A percentile compares a stretch with the other conserved stretches of the same genome.
Conservation (phyloP, 2,797 vertebrate genomes). For the Melanotaenia nigrans region DNA sequence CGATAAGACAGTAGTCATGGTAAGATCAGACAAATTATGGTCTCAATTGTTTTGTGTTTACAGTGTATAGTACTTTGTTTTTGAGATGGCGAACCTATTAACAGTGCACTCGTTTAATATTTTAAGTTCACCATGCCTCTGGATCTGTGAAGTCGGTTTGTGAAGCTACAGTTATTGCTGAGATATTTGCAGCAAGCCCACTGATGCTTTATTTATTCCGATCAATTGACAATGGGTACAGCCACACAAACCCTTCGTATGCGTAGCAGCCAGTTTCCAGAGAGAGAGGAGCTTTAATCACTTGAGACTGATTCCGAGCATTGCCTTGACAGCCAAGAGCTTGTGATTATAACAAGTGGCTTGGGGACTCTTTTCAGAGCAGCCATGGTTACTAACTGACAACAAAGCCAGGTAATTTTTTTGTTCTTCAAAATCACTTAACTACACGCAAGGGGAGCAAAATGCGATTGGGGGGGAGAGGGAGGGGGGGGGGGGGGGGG, state of each 20-base stretch:
- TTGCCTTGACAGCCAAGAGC: constrained; percentile 32
- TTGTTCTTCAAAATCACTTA: not conserved
- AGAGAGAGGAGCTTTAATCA: constrained; percentile 57
- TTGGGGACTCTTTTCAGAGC: constrained; percentile 52
- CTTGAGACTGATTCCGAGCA: constrained; percentile 62
- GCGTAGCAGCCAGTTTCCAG: constrained; percentile 41
- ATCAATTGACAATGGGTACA: not conserved
- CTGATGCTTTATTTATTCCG: not conserved
- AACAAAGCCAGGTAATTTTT: constrained; percentile 39
- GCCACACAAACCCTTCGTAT: constrained; percentile 31
- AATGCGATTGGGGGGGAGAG: too few relatives aligned
- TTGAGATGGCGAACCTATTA: not conserved
- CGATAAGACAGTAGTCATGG: not conserved
- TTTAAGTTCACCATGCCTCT: not conserved
- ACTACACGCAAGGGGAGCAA: not conserved
- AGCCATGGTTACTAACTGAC: constrained; percentile 72
- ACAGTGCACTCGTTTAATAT: not conserved
- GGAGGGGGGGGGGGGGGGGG: too few relatives aligned
- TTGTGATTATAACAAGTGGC: constrained; percentile 53
- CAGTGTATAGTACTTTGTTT: not conserved
- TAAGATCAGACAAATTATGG: not conserved
- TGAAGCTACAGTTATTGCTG: not conserved
- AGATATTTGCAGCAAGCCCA: not conserved
- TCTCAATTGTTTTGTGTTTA: not conserved
- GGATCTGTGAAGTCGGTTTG: not conserved